phyloP scores from a whole-genome alignment of 2,888 invertebrate genomes.

The Thumatha senex region DNA sequence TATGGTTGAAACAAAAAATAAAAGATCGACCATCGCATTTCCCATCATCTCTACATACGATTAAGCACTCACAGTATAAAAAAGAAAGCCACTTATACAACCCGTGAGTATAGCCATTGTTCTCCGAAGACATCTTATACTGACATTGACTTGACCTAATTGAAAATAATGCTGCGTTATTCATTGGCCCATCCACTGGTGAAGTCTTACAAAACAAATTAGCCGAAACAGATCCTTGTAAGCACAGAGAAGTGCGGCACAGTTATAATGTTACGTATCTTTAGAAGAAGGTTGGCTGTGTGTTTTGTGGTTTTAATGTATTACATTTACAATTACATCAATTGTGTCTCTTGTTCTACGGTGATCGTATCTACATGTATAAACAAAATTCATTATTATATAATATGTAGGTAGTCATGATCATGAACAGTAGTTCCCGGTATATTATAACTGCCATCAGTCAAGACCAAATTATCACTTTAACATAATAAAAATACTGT shows the following conservation, averaged over 20 bases:
- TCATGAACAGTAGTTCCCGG: too few species aligned
- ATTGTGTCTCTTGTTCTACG: constrained; percentile 33
- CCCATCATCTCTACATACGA: constrained; percentile 71
- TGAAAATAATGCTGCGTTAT: constrained; percentile 80
- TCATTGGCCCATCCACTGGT: constrained; percentile 62
- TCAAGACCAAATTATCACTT: too few species aligned
- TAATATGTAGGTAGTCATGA: too few species aligned
- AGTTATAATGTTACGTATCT: background rate
- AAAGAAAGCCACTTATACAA: constrained; percentile 75
- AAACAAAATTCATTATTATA: too few species aligned
- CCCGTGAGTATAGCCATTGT: constrained; percentile 78
- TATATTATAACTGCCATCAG: too few species aligned
- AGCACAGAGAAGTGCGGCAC: constrained; percentile 17
- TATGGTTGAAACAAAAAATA: constrained; percentile 49
- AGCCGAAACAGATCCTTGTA: constrained; percentile 39
- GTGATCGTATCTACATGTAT: constrained; percentile 44
- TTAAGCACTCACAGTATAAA: constrained; percentile 68
- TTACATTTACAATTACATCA: constrained; percentile 65
- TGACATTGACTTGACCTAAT: constrained; percentile 79
- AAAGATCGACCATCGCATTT: constrained; percentile 59
- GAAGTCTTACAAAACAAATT: constrained; percentile 67
- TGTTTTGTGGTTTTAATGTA: constrained; percentile 57
- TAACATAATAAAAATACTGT: too few species aligned
- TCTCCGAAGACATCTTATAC: constrained; percentile 72
- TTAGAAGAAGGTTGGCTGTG: constrained; percentile 30